Conservation (phyloP, 2,888 invertebrate genomes). For the Blera fallax region DNA sequence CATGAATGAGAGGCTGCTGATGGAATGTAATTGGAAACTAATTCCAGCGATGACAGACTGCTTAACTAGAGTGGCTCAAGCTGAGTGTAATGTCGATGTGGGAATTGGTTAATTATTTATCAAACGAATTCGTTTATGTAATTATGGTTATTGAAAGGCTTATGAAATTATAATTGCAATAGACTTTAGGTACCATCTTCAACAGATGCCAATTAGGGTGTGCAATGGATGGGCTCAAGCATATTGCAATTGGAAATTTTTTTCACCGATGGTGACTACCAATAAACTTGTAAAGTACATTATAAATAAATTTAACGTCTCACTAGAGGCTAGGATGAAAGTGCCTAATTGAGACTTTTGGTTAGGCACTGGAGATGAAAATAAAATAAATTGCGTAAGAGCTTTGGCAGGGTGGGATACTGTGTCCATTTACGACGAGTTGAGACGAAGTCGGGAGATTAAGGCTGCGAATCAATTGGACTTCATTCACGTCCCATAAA, state of each 20-base stretch:
- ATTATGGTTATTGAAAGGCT: neutral
- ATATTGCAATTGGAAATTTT: neutral
- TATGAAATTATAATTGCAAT: constrained; percentile 12
- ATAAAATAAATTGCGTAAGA: neutral
- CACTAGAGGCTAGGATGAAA: neutral
- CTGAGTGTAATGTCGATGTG: neutral
- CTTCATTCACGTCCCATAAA: neutral
- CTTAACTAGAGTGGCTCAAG: neutral
- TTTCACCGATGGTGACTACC: neutral
- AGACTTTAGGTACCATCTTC: neutral
- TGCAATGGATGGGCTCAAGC: neutral
- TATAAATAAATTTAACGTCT: neutral
- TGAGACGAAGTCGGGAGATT: neutral
- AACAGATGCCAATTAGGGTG: neutral
- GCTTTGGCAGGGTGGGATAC: neutral
- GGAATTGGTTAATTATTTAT: neutral
- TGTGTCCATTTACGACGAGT: neutral
- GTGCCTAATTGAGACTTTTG: neutral
- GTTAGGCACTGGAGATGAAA: neutral
- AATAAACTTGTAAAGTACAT: neutral
- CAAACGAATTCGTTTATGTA: constrained; percentile 18
- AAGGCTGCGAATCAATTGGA: neutral
- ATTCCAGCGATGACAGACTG: constrained; percentile 16
- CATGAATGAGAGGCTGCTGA: too few relatives aligned
- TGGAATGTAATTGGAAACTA: neutral